A percentile compares a stretch with the other conserved stretches of the same genome.
These are phyloP conservation scores for Capitulum mitella DNA, from an alignment of 2,888 invertebrate species.

Conservation along the genomic window DNA sequence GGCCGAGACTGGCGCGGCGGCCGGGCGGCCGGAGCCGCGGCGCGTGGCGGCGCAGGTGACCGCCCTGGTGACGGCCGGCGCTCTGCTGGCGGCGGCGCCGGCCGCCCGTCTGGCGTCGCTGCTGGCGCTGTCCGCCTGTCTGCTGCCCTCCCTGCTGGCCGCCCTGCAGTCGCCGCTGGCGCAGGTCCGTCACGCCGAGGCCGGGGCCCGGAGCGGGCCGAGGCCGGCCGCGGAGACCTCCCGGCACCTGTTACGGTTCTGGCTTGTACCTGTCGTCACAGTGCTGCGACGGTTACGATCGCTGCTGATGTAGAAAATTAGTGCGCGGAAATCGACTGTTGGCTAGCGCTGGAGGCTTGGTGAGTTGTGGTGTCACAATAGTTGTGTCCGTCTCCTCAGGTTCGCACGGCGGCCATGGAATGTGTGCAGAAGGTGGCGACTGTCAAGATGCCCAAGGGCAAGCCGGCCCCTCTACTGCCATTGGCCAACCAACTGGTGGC, in stretches of 20 bases:
- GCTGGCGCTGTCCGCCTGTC: neutral
- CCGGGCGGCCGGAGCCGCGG: neutral
- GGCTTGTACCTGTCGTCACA: too few relatives aligned
- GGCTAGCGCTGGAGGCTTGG: too few relatives aligned
- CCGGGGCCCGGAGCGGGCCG: too few relatives aligned
- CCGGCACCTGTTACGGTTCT: too few relatives aligned
- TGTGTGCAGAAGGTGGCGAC: neutral
- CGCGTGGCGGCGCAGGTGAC: neutral
- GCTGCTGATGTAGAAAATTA: too few relatives aligned
- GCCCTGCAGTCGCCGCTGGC: neutral
- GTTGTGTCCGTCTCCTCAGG: too few relatives aligned
- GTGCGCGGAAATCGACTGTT: too few relatives aligned
- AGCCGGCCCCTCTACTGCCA: neutral
- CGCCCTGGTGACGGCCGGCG: neutral
- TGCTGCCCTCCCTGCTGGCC: neutral
- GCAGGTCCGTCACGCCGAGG: neutral
- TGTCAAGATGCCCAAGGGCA: neutral
- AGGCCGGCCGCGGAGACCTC: too few relatives aligned
- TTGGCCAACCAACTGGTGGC: neutral
- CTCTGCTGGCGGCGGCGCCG: neutral
- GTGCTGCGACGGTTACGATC: too few relatives aligned
- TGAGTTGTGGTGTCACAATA: too few relatives aligned
- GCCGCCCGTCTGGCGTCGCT: neutral
- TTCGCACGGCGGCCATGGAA: neutral
- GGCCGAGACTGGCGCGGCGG: neutral